These are phyloP conservation scores for Sycophila texana DNA, from an alignment of 2,888 invertebrate genomes.

Conservation along the genomic window DNA sequence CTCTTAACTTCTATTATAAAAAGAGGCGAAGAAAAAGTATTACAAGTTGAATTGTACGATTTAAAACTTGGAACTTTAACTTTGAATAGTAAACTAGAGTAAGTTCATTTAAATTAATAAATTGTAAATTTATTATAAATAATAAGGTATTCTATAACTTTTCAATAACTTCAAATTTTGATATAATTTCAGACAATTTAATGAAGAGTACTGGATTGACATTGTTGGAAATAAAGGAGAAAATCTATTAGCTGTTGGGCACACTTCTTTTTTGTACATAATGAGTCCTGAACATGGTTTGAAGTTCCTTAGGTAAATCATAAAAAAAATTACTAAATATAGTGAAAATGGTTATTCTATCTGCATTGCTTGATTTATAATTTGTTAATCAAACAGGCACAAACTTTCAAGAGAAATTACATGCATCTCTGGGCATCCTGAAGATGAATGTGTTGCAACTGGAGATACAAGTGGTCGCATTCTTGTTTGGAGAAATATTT, in stretches of 20 bases:
- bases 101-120: constrained; percentile 29
- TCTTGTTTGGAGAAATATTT: constrained; percentile 80
- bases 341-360: constrained; percentile 11
- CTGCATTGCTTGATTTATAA: neutral
- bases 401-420: constrained; percentile 76
- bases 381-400: constrained; percentile 56
- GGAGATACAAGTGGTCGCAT: constrained; percentile 83
- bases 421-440: constrained; percentile 83
- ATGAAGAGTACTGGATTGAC: constrained; percentile 69
- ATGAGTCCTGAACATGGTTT: constrained; percentile 67
- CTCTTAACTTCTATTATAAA: constrained; percentile 65
- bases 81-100: constrained; percentile 50
- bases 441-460: constrained; percentile 81
- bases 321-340: constrained; percentile 19
- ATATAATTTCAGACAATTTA: constrained; percentile 55
- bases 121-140: neutral
- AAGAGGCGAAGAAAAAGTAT: constrained; percentile 47
- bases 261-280: constrained; percentile 66
- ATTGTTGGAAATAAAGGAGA: constrained; percentile 70
- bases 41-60: constrained; percentile 65
- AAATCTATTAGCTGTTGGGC: constrained; percentile 69
- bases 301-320: constrained; percentile 63
- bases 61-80: constrained; percentile 63
- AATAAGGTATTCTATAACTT: neutral
- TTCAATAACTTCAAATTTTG: constrained; percentile 7